phyloP scores from a whole-genome alignment of 2,113 vertebrate genomes.

The Deroptyus accipitrinus region DNA sequence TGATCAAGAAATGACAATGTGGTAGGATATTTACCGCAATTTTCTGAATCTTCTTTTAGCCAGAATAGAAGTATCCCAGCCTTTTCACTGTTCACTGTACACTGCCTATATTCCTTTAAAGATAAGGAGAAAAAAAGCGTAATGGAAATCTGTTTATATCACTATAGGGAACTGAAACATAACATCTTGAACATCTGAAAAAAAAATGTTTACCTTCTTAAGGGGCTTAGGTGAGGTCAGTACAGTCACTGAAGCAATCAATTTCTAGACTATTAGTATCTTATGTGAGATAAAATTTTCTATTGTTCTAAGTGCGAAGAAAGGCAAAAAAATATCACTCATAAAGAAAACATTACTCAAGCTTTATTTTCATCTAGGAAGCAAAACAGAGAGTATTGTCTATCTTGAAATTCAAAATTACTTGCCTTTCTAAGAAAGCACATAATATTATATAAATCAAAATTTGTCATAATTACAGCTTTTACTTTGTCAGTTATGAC shows the following conservation, averaged over 20 bases:
- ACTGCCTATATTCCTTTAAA: background rate
- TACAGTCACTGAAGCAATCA: background rate
- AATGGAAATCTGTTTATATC: background rate
- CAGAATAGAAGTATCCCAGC: background rate
- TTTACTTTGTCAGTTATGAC: background rate
- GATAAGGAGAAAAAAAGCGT: rapidly evolving
- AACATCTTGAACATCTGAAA: background rate
- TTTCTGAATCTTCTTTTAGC: background rate
- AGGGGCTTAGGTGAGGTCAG: background rate
- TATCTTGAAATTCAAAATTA: background rate
- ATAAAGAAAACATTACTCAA: background rate
- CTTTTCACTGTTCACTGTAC: background rate
- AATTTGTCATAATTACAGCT: background rate
- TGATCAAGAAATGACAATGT: background rate
- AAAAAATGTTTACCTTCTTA: background rate
- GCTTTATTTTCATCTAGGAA: background rate
- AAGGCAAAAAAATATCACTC: background rate
- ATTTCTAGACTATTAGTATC: background rate
- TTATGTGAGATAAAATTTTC: background rate
- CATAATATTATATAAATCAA: background rate
- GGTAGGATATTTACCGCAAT: background rate
- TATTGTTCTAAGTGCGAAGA: background rate
- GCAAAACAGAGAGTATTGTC: background rate
- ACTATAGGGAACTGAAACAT: background rate
- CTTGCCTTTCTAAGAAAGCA: background rate